Evolutionary conservation across 2,888 invertebrate genomes (phyloP).

Genomic region (Amphipoea oculea): DNA sequence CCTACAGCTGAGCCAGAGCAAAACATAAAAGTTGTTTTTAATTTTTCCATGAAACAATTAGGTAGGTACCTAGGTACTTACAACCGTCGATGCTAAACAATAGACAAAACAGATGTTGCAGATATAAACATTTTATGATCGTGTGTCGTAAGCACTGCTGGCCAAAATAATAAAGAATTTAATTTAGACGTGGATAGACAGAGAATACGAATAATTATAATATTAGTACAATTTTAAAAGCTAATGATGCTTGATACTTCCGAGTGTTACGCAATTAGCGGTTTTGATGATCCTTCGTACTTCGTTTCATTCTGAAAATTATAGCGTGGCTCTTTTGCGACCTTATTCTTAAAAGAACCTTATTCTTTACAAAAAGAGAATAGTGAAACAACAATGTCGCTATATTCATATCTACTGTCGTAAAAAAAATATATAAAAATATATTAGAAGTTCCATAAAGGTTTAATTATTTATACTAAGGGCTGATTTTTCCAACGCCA

Average conservation of each 20-base stretch:
- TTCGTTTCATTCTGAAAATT: neutral
- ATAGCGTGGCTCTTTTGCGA: neutral
- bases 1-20: constrained; percentile 21
- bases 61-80: neutral
- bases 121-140: constrained; percentile 48
- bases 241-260: neutral
- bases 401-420: neutral
- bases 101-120: constrained; percentile 49
- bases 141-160: constrained; percentile 12
- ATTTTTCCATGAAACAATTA: constrained; percentile 31
- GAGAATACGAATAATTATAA: constrained; percentile 16
- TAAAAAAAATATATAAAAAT: neutral
- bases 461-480: too few species aligned
- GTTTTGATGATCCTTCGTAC: neutral
- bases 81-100: constrained; percentile 26
- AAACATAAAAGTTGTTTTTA: constrained; percentile 45
- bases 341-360: neutral
- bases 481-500: too few species aligned
- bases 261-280: neutral
- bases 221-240: neutral
- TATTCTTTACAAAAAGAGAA: too few species aligned
- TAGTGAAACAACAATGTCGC: neutral
- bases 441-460: neutral
- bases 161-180: constrained; percentile 30
- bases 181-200: constrained; percentile 14